Conservation (phyloP, 2,113 vertebrate genomes). For the Raphicerus campestris region DNA sequence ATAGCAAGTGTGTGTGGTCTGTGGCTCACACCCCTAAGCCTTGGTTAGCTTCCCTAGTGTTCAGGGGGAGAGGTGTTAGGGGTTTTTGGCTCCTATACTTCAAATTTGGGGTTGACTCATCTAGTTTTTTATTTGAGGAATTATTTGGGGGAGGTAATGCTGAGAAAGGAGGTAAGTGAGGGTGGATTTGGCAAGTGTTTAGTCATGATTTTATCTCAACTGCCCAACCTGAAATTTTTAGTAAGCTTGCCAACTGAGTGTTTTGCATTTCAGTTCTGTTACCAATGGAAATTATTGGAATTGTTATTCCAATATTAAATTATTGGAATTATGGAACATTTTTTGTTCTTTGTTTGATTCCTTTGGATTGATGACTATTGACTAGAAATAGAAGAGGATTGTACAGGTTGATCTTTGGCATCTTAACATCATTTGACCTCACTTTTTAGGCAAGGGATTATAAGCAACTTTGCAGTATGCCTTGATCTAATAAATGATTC, state of each 20-base stretch:
- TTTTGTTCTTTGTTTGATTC: background rate
- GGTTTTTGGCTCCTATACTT: background rate
- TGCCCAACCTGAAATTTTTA: constrained; percentile 50
- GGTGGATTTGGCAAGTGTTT: constrained; percentile 64
- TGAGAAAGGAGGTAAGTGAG: constrained; percentile 47
- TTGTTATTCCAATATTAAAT: background rate
- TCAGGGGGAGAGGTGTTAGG: background rate
- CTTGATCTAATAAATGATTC: constrained; percentile 25
- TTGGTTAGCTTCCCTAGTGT: background rate
- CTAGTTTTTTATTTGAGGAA: constrained; percentile 53
- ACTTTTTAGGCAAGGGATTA: background rate
- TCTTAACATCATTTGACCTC: background rate
- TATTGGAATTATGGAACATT: background rate
- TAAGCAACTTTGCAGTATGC: constrained; percentile 4
- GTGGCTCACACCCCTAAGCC: background rate
- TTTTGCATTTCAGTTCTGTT: constrained; percentile 32
- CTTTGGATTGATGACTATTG: constrained; percentile 4
- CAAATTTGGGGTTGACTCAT: constrained; percentile 57
- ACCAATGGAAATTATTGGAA: constrained; percentile 12
- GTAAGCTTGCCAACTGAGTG: constrained; percentile 32
- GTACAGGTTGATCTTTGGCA: background rate
- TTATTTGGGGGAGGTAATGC: constrained; percentile 56
- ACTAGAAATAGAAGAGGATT: constrained; percentile 36
- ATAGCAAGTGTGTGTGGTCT: background rate
- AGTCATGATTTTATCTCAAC: constrained; percentile 67